phyloP scores from a whole-genome alignment of 2,888 invertebrate genomes.

The Ectobius pallidus region DNA sequence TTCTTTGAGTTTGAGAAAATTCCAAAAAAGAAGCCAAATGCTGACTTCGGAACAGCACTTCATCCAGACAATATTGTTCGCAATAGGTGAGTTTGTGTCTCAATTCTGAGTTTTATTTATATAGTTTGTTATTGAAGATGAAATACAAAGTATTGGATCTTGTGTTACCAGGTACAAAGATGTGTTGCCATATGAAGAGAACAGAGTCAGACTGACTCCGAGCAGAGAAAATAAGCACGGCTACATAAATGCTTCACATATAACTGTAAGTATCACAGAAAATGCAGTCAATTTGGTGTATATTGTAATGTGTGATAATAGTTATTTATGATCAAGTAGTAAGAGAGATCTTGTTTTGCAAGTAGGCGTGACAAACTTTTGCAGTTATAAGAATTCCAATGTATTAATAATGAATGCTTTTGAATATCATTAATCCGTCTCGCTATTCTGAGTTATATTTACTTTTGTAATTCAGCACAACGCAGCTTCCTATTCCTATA shows the following conservation, averaged over 20 bases:
- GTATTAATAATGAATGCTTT: no score
- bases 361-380: no score
- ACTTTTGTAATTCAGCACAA: no score
- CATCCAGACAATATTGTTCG: slow-evolving; percentile 67
- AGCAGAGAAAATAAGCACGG: slow-evolving; percentile 83
- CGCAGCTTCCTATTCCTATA: no score
- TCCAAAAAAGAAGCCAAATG: slow-evolving; percentile 72
- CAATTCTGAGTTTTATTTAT: no score
- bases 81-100: slow-evolving; percentile 53
- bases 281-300: no score
- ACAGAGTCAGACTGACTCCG: slow-evolving; percentile 82
- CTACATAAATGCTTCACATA: slow-evolving; percentile 91
- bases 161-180: slow-evolving; percentile 67
- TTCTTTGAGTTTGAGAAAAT: slow-evolving; percentile 87
- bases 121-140: no score
- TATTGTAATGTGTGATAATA: not conserved
- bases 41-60: slow-evolving; percentile 74
- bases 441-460: no score
- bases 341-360: no score
- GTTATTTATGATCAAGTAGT: not conserved
- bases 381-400: no score
- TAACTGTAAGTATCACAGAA: slow-evolving; percentile 75
- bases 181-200: slow-evolving; percentile 90
- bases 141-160: no score
- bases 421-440: no score